Conservation (phyloP, 2,888 invertebrate species). For the Epinotia brunnichana region DNA sequence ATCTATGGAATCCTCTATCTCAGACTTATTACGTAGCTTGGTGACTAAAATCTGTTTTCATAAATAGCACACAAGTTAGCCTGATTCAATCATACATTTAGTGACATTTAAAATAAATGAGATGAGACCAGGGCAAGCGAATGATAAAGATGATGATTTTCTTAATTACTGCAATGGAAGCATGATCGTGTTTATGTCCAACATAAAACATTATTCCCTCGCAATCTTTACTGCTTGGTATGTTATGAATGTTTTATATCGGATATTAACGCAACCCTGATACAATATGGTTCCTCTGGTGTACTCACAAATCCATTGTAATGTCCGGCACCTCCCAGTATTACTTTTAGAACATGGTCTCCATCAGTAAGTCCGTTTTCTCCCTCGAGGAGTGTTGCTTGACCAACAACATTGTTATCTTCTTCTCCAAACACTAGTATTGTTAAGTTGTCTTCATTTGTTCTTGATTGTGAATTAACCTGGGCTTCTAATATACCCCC, state of each 20-base stretch:
- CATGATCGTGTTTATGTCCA: no score
- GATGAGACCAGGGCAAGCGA: no score
- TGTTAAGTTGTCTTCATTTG: slow-evolving; percentile 52
- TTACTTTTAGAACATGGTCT: slow-evolving; percentile 52
- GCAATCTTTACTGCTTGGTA: neutral
- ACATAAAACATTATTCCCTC: neutral
- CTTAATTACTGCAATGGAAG: no score
- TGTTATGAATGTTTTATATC: neutral
- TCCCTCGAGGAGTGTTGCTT: slow-evolving; percentile 12
- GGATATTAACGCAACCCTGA: neutral
- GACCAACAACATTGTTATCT: slow-evolving; percentile 27
- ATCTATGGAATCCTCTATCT: no score
- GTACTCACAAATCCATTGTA: slow-evolving; percentile 60
- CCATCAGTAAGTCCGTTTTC: slow-evolving; percentile 46
- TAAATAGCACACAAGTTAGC: neutral
- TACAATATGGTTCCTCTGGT: neutral
- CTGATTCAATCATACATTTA: no score
- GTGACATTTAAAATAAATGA: no score
- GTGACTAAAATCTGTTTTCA: neutral
- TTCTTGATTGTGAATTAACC: slow-evolving; percentile 54
- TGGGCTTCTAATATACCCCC: slow-evolving; percentile 59
- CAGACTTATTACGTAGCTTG: neutral
- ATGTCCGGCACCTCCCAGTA: slow-evolving; percentile 45
- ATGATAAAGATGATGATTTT: no score
- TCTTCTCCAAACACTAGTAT: slow-evolving; percentile 54